phyloP scores from a whole-genome alignment of 2,797 vertebrate genomes.

The Kryptopterus vitreolus region DNA sequence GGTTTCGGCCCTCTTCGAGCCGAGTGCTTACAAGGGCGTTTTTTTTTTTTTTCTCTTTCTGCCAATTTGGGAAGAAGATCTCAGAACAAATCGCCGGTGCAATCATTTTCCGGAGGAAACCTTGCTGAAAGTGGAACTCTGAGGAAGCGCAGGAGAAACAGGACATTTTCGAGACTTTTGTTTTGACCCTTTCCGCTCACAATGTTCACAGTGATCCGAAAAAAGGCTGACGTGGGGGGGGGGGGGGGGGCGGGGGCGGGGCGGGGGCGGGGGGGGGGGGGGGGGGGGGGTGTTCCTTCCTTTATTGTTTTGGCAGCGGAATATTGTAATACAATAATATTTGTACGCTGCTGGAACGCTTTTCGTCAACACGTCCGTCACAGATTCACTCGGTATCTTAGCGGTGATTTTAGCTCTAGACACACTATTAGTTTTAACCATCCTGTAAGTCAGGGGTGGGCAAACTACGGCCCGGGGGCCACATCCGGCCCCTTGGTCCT shows the following conservation, averaged over 20 bases:
- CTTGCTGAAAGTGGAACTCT: not conserved
- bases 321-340: too few species aligned
- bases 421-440: not conserved
- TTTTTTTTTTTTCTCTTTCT: too few species aligned
- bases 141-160: not conserved
- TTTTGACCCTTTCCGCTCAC: not conserved
- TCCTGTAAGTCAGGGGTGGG: too few species aligned
- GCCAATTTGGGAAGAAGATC: not conserved
- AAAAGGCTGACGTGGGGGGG: not conserved
- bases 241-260: too few species aligned
- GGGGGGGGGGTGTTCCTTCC: too few species aligned
- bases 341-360: slow-evolving; percentile 9
- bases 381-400: too few species aligned
- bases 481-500: too few species aligned
- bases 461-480: too few species aligned
- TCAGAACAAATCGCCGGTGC: not conserved
- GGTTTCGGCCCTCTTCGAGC: too few species aligned
- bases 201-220: not conserved
- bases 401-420: not conserved
- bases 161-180: not conserved
- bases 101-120: slow-evolving; percentile 13
- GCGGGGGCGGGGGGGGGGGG: too few species aligned
- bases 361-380: not conserved
- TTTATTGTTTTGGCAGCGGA: too few species aligned
- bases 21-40: not conserved